phyloP scores from a whole-genome alignment of 2,113 vertebrate genomes.

The Hyperoodon ampullatus region DNA sequence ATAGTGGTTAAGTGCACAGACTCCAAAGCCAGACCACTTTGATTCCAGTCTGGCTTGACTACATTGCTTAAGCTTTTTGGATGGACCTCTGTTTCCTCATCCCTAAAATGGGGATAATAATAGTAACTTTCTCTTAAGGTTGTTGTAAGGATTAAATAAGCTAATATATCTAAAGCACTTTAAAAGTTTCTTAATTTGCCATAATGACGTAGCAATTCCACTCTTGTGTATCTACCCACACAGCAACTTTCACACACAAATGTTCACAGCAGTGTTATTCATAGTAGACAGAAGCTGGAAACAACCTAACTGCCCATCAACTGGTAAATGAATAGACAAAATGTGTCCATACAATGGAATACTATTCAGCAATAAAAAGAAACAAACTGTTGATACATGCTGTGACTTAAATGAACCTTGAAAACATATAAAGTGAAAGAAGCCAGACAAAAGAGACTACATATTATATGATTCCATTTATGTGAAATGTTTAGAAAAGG shows the following conservation, averaged over 20 bases:
- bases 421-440: neutral
- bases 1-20: neutral
- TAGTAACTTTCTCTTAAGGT: neutral
- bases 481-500: neutral
- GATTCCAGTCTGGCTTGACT: neutral
- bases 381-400: neutral
- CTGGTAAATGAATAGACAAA: neutral
- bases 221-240: neutral
- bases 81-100: neutral
- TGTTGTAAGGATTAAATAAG: neutral
- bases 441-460: neutral
- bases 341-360: neutral
- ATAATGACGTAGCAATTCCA: neutral
- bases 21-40: neutral
- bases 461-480: neutral
- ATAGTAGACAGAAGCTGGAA: neutral
- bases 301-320: neutral
- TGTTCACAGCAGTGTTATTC: neutral
- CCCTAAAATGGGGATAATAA: neutral
- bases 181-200: neutral
- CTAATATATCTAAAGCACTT: neutral
- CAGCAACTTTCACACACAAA: neutral
- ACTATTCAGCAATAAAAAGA: neutral
- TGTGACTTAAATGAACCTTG: neutral
- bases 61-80: neutral